Base-by-base conservation (phyloP, 2,797 vertebrate species). In the Euphonia xanthogaster region DNA sequence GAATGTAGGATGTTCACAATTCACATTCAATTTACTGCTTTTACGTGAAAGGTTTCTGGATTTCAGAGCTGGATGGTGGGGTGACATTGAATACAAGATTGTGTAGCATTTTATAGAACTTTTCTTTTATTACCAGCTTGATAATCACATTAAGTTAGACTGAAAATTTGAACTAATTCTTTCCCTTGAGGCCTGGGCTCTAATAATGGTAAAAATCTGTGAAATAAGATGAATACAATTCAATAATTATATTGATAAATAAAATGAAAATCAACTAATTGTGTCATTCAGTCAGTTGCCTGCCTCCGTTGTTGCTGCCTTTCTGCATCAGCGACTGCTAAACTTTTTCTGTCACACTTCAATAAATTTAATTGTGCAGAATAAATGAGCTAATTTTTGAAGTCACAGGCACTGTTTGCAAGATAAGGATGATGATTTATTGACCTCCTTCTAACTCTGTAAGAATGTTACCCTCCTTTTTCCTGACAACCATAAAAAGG, bases 281-380 rank as follows among this genome's bases (percentile, higher is more conserved):
- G 98, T 98, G 98, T 98, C 98, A 98, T 98, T 98, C 98, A 98
- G 98, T 98, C 98, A 97, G 98, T 98, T 98, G 98, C 98, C 97
- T 98, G 97, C 98, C 96, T 98, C 95, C 22, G 98, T 99, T 99
- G 98, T 99, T 98, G 98, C 98, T 79, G 97, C 88, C 98, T 98
- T 97, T 96, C 98, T 97, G 99, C 98, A 98, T 98, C 98, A 96
- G 97, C 94, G 98, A 97, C 97, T 98, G 98, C 98, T 98, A 98
- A 99, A 99, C 99, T 99, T 99, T 97, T 98, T 98, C 99, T 99
- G 99, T 99, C 99, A 99, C 99, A 99, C 99, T 99, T 98, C 99
- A 99, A 99, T 99, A 99, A 98, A 98, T 99, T 98, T 99, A 99
- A 99, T 99, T 99, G 99, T 99, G 98, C 98, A 99, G 99, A 99